Conservation (phyloP, 1,140 invertebrate genomes). For the Aethina tumida region DNA sequence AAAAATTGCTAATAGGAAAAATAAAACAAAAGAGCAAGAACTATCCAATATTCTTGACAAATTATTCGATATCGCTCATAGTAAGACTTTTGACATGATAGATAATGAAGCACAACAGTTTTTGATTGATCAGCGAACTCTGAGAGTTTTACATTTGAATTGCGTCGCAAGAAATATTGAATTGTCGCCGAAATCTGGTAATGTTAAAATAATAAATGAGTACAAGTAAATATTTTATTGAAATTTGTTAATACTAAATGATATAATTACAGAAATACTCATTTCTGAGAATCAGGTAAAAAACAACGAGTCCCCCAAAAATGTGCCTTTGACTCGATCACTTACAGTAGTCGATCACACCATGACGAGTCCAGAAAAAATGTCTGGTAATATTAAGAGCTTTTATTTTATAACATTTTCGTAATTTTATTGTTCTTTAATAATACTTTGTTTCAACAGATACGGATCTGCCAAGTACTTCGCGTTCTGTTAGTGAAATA, state of each 20-base stretch:
- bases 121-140: constrained; percentile 8
- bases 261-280: not conserved
- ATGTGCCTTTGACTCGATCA: too few relatives aligned
- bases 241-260: constrained; percentile 1
- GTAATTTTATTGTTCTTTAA: too few relatives aligned
- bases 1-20: constrained; percentile 5
- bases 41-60: constrained; percentile 1
- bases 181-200: constrained; percentile 1
- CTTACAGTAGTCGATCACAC: too few relatives aligned
- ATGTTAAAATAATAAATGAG: not conserved
- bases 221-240: not conserved
- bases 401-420: too few relatives aligned
- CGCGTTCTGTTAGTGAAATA: not conserved
- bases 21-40: constrained; percentile 5
- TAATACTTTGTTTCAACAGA: constrained; percentile 4
- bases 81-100: too few relatives aligned
- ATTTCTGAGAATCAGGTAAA: too few relatives aligned
- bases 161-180: not conserved
- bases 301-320: too few relatives aligned
- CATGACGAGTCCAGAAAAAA: too few relatives aligned
- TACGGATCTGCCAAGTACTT: constrained; percentile 1
- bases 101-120: constrained; percentile 4
- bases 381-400: too few relatives aligned
- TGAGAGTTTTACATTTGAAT: constrained; percentile 4
- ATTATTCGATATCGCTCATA: constrained; percentile 8